Percentiles rank a stretch among this genome's conserved stretches.
These are phyloP conservation scores for Melanotaenia parkinsoni DNA, from an alignment of 2,797 vertebrate genomes.

Conservation along the genomic window DNA sequence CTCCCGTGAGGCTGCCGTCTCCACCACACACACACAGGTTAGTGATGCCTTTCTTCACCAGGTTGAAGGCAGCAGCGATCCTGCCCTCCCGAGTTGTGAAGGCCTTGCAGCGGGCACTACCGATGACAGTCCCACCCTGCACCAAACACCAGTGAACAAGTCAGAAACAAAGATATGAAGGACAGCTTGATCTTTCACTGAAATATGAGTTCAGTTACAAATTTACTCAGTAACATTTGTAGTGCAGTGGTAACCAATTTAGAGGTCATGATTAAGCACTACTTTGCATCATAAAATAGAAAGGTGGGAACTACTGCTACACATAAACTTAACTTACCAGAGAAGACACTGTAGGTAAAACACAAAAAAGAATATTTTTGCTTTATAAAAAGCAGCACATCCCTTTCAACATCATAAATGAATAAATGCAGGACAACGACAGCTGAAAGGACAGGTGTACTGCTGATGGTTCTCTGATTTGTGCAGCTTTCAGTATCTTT, in stretches of 20 bases:
- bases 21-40: constrained; percentile 97
- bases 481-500: no score
- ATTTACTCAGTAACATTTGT: background rate
- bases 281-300: background rate
- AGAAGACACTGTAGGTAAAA: background rate
- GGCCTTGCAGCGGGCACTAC: constrained; percentile 93
- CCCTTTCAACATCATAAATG: no score
- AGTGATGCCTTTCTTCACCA: constrained; percentile 92
- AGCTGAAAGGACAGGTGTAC: no score
- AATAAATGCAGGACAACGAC: no score
- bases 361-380: no score
- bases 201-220: background rate
- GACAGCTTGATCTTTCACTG: background rate
- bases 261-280: background rate
- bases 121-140: constrained; percentile 94
- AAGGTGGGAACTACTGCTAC: background rate
- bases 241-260: background rate
- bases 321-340: background rate
- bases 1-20: constrained; percentile 95
- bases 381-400: no score
- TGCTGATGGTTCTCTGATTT: no score
- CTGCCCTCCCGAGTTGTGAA: constrained; percentile 90
- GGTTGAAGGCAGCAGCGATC: constrained; percentile 88
- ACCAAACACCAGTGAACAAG: constrained; percentile 6
- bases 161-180: background rate